Conservation (phyloP, 2,797 vertebrate species). For the Botia almorhae region DNA sequence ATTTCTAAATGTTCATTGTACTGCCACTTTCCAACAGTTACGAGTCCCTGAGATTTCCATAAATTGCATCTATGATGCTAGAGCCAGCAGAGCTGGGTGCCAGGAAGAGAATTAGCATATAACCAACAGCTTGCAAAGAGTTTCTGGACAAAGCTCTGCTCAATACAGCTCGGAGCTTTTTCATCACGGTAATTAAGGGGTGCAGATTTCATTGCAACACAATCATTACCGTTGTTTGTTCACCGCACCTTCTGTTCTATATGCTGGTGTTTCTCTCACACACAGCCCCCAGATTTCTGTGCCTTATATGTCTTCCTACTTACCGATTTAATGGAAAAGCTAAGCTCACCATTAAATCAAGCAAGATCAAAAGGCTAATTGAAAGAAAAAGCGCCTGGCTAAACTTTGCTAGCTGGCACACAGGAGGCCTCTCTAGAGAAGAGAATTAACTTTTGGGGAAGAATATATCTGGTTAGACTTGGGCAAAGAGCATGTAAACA, state of each 20-base stretch:
- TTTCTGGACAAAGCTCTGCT: slow-evolving; percentile 41
- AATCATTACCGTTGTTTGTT: slow-evolving; percentile 47
- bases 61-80: slow-evolving; percentile 8
- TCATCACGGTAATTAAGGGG: slow-evolving; percentile 47
- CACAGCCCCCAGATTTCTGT: neutral
- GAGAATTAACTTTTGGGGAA: slow-evolving; percentile 42
- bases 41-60: slow-evolving; percentile 22
- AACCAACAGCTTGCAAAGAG: slow-evolving; percentile 45
- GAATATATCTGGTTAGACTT: slow-evolving; percentile 17
- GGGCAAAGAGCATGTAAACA: slow-evolving; percentile 53
- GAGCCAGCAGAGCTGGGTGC: slow-evolving; percentile 13
- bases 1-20: too few species aligned
- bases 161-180: slow-evolving; percentile 40
- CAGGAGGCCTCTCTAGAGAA: slow-evolving; percentile 14
- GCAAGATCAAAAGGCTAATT: slow-evolving; percentile 55
- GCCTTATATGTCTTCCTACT: slow-evolving; percentile 6
- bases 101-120: slow-evolving; percentile 43
- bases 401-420: slow-evolving; percentile 32
- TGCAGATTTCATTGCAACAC: slow-evolving; percentile 43
- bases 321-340: slow-evolving; percentile 33
- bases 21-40: neutral
- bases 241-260: neutral
- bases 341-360: slow-evolving; percentile 41
- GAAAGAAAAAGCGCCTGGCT: slow-evolving; percentile 30
- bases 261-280: too few species aligned